Evolutionary conservation across 2,113 vertebrate species (phyloP).

Genomic region (Chaenocephalus aceratus): DNA sequence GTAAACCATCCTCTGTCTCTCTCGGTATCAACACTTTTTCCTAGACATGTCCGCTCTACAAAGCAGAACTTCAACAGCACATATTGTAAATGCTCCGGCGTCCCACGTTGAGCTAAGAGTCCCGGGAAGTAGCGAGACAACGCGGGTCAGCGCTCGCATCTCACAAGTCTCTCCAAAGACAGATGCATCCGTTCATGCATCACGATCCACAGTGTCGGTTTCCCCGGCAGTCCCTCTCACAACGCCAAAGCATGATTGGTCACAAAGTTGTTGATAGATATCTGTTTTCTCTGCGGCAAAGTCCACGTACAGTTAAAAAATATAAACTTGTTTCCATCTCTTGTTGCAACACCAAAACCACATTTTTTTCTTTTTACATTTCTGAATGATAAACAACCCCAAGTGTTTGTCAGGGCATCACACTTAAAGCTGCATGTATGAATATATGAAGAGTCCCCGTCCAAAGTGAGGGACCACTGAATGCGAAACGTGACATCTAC

Average conservation of each 20-base stretch:
- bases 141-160: slow-evolving; percentile 1
- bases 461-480: slow-evolving; percentile 11
- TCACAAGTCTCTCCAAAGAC: neutral
- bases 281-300: slow-evolving; percentile 45
- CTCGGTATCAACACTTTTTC: neutral
- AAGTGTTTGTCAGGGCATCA: slow-evolving; percentile 20
- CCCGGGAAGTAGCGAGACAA: slow-evolving; percentile 5
- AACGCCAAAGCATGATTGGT: slow-evolving; percentile 22
- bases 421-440: slow-evolving; percentile 64
- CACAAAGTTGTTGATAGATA: slow-evolving; percentile 39
- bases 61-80: slow-evolving; percentile 28
- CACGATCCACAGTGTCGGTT: neutral
- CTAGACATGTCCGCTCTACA: slow-evolving; percentile 8
- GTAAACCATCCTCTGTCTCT: neutral
- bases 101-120: slow-evolving; percentile 11
- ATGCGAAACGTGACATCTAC: slow-evolving; percentile 5
- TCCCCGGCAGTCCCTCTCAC: neutral
- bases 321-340: slow-evolving; percentile 67
- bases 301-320: slow-evolving; percentile 73
- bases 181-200: neutral
- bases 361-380: slow-evolving; percentile 42
- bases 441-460: slow-evolving; percentile 53
- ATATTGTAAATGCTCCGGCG: slow-evolving; percentile 9
- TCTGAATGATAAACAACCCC: slow-evolving; percentile 35
- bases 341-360: slow-evolving; percentile 38